Percentiles rank a stretch among this genome's conserved stretches.
phyloP scores from a whole-genome alignment of 2,888 invertebrate genomes.

The Tiphia femorata region DNA sequence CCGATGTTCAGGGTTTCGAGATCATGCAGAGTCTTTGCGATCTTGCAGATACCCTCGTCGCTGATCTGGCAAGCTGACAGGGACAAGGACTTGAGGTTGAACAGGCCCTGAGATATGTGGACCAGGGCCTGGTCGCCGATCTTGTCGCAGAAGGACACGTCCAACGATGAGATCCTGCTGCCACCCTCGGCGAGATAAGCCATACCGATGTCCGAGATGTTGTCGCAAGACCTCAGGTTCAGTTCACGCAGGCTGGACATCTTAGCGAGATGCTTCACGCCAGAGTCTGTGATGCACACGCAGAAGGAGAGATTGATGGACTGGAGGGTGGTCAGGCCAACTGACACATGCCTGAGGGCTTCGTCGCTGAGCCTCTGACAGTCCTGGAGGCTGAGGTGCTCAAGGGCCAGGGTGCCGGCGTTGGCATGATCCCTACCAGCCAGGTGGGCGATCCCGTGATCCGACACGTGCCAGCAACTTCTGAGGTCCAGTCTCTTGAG shows the following conservation, averaged over 20 bases:
- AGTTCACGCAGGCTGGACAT: constrained; percentile 87
- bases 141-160: constrained; percentile 96
- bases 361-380: constrained; percentile 95
- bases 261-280: constrained; percentile 87
- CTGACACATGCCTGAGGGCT: constrained; percentile 86
- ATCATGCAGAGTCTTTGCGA: constrained; percentile 86
- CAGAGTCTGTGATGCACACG: constrained; percentile 93
- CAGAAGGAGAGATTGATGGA: constrained; percentile 95
- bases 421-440: constrained; percentile 77
- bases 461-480: constrained; percentile 94
- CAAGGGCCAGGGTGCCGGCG: constrained; percentile 83
- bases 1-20: constrained; percentile 93
- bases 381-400: constrained; percentile 91
- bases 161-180: constrained; percentile 83
- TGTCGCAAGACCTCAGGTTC: constrained; percentile 93
- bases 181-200: constrained; percentile 93
- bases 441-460: constrained; percentile 89
- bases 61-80: constrained; percentile 93
- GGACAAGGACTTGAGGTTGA: constrained; percentile 84
- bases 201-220: constrained; percentile 92
- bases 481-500: constrained; percentile 87
- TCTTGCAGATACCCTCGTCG: constrained; percentile 89
- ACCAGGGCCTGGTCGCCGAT: constrained; percentile 91
- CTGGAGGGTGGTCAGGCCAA: constrained; percentile 82
- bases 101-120: constrained; percentile 91